These are phyloP conservation scores for Ptyas mucosa DNA, from an alignment of 2,113 vertebrate genomes.

Conservation along the genomic window DNA sequence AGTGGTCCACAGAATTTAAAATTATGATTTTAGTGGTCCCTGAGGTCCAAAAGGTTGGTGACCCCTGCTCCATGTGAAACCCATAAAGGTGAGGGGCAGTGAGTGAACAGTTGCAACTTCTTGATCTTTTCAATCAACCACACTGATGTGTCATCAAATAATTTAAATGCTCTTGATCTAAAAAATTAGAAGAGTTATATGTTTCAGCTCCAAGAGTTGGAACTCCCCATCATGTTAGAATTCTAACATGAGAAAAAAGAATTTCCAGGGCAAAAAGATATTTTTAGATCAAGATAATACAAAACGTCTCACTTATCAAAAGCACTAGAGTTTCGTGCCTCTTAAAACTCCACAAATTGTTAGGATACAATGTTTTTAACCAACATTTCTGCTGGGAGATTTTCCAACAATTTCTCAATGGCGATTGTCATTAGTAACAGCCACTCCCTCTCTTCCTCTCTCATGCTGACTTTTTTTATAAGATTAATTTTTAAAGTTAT, in stretches of 20 bases:
- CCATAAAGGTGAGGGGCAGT: background rate
- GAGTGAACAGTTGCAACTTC: background rate
- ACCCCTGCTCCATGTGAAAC: background rate
- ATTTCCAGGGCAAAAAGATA: background rate
- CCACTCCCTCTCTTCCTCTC: background rate
- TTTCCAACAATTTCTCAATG: background rate
- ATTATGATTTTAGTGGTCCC: too few species aligned
- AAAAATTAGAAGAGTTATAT: background rate
- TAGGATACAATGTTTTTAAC: background rate
- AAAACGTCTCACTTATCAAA: background rate
- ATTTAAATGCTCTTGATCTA: background rate
- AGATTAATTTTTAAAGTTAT: background rate
- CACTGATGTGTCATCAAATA: background rate
- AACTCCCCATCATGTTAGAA: background rate
- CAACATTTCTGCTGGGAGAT: background rate
- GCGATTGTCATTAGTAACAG: background rate
- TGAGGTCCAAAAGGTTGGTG: too few species aligned
- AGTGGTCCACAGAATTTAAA: too few species aligned
- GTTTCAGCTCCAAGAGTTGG: background rate
- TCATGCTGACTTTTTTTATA: background rate
- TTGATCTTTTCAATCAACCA: background rate
- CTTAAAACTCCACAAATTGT: background rate
- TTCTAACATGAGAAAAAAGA: background rate
- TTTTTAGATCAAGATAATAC: background rate
- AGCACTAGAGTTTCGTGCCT: background rate